Conservation (phyloP, 2,888 invertebrate species). For the Acanthosepion pharaonis region DNA sequence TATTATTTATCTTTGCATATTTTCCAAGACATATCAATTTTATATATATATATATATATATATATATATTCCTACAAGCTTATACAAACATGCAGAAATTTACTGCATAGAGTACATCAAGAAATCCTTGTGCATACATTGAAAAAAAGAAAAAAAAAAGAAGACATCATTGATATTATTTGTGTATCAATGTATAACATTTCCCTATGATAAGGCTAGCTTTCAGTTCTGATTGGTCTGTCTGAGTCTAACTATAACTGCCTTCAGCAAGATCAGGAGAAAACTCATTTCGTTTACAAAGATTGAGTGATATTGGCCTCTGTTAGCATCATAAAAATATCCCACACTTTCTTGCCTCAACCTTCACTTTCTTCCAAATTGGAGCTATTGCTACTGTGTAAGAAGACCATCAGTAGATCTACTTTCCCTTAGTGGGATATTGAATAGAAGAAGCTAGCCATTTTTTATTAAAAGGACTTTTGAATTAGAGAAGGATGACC, state of each 20-base stretch:
- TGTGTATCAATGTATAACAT: not conserved
- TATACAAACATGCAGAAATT: too few relatives aligned
- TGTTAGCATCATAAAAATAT: slow-evolving; percentile 33
- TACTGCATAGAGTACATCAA: not conserved
- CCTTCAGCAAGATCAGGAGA: not conserved
- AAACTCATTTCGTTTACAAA: slow-evolving; percentile 9
- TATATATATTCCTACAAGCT: not conserved
- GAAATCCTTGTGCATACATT: not conserved
- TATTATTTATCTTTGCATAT: too few relatives aligned
- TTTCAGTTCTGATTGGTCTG: not conserved
- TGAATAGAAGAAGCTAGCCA: not conserved
- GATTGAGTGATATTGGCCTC: slow-evolving; percentile 33
- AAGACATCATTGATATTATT: not conserved
- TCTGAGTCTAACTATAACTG: not conserved
- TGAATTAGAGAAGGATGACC: slow-evolving; percentile 20
- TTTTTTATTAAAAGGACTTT: slow-evolving; percentile 4
- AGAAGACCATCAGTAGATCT: not conserved
- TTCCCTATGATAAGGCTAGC: not conserved
- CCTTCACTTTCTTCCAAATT: not conserved
- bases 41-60: not conserved
- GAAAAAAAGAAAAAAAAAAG: slow-evolving; percentile 14
- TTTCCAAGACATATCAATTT: too few relatives aligned
- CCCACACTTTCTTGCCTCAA: not conserved
- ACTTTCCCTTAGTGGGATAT: not conserved
- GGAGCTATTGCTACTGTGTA: not conserved